phyloP scores from a whole-genome alignment of 2,113 vertebrate species.

The Nannospalax galili region DNA sequence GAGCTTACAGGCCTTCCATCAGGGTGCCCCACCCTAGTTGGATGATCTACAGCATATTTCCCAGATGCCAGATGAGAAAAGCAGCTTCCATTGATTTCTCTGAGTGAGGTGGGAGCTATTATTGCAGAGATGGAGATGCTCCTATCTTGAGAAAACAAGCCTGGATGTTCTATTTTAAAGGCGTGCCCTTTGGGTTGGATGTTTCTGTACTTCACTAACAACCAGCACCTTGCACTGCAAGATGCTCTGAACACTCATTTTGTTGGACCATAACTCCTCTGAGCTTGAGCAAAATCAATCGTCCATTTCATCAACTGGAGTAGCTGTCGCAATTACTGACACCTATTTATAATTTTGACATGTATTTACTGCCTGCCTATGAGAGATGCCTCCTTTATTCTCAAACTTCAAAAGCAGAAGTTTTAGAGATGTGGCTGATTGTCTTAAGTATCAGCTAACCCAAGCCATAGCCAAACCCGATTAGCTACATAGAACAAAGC shows the following conservation, averaged over 20 bases:
- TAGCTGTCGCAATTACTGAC: background rate
- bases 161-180: background rate
- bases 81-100: background rate
- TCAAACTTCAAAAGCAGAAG: background rate
- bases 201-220: background rate
- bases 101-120: background rate
- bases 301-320: background rate
- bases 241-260: background rate
- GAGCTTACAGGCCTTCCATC: background rate
- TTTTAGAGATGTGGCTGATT: background rate
- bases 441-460: background rate
- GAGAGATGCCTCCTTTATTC: background rate
- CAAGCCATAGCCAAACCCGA: background rate
- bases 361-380: background rate
- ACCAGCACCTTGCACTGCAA: rapidly evolving
- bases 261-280: background rate
- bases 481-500: background rate
- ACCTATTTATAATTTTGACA: background rate
- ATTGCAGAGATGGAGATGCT: background rate
- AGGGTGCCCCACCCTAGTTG: rapidly evolving
- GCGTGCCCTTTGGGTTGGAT: background rate
- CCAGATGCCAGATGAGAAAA: background rate
- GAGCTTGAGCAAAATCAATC: background rate
- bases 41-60: rapidly evolving
- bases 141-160: background rate